phyloP scores from a whole-genome alignment of 2,113 vertebrate species.

The Corapipo altera region DNA sequence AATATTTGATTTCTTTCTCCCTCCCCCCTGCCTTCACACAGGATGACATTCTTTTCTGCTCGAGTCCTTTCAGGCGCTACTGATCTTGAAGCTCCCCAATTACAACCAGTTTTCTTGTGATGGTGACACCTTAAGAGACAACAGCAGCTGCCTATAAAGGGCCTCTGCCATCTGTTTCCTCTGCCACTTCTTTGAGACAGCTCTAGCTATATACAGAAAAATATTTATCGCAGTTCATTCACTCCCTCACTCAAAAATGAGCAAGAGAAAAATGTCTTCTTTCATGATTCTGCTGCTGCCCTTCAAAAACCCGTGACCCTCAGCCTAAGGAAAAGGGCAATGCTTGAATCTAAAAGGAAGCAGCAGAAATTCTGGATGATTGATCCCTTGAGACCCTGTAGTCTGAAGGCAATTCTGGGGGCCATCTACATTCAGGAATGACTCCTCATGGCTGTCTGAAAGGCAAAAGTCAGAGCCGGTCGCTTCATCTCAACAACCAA shows the following conservation, averaged over 20 bases:
- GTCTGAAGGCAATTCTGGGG: neutral
- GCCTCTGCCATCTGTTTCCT: constrained; percentile 60
- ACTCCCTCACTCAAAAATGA: constrained; percentile 51
- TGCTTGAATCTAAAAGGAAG: constrained; percentile 21
- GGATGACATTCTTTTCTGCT: constrained; percentile 30
- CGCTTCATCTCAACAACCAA: neutral
- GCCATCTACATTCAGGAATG: neutral
- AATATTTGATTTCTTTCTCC: neutral
- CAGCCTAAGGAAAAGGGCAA: constrained; percentile 33
- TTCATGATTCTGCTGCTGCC: constrained; percentile 19
- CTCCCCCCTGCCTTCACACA: neutral
- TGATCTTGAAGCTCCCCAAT: constrained; percentile 50
- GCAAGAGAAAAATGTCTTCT: constrained; percentile 24
- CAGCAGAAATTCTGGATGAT: constrained; percentile 11
- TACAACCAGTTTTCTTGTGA: constrained; percentile 45
- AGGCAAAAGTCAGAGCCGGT: neutral
- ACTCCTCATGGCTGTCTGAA: constrained; percentile 4
- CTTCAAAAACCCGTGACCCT: constrained; percentile 40
- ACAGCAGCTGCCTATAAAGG: constrained; percentile 62
- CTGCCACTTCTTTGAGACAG: constrained; percentile 45
- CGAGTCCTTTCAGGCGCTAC: neutral
- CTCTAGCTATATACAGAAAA: constrained; percentile 41
- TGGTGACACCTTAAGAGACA: constrained; percentile 63
- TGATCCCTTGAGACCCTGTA: neutral
- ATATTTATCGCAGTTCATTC: constrained; percentile 63